These are phyloP conservation scores for Chalcis sispes DNA, from an alignment of 2,888 invertebrate species.

Conservation along the genomic window DNA sequence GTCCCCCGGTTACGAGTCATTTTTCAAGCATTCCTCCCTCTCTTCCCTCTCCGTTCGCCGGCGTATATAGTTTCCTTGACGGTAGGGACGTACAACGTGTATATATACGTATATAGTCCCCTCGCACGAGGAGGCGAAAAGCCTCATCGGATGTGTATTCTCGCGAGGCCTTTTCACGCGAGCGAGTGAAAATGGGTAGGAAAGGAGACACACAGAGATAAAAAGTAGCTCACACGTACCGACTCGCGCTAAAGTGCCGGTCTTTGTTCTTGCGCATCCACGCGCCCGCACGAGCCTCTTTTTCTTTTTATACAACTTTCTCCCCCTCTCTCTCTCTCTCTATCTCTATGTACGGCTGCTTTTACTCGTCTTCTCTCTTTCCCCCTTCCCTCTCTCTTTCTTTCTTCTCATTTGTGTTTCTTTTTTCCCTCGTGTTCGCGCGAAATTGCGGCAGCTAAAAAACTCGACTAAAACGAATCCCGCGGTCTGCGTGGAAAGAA, in stretches of 20 bases:
- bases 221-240: not conserved
- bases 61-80: too few relatives aligned
- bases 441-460: conserved; percentile 34
- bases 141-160: conserved; percentile 52
- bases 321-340: not conserved
- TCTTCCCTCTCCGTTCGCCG: not conserved
- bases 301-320: too few relatives aligned
- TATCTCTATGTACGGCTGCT: too few relatives aligned
- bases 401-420: not conserved
- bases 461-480: too few relatives aligned
- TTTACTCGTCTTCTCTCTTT: too few relatives aligned
- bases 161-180: conserved; percentile 41
- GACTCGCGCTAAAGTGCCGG: conserved; percentile 18
- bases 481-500: not conserved
- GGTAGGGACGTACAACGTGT: too few relatives aligned
- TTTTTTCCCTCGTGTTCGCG: conserved; percentile 10
- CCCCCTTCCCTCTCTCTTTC: not conserved
- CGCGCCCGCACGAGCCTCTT: conserved; percentile 4
- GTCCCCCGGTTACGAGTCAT: conserved; percentile 14
- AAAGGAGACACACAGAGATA: not conserved
- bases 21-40: conserved; percentile 44
- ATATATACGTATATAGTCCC: too few relatives aligned
- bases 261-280: conserved; percentile 45
- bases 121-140: conserved; percentile 6
- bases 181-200: not conserved